These are phyloP conservation scores for Percina caprodes DNA, from an alignment of 2,113 vertebrate species.

Conservation along the genomic window DNA sequence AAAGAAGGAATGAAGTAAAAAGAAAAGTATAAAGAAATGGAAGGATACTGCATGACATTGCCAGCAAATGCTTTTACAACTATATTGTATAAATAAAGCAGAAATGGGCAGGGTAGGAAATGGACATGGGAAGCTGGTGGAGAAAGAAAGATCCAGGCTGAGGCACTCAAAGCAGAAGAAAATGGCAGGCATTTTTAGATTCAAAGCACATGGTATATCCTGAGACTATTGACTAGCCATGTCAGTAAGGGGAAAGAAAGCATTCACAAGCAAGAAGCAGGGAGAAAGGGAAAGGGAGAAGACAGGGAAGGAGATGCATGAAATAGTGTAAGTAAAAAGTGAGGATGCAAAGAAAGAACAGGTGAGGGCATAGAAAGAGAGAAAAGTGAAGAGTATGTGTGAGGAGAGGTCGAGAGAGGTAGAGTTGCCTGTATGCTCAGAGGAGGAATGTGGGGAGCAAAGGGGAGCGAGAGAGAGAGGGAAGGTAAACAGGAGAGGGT, in stretches of 20 bases:
- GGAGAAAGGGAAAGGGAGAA: background rate
- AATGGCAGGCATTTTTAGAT: slow-evolving; percentile 67
- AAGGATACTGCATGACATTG: slow-evolving; percentile 48
- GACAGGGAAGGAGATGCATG: background rate
- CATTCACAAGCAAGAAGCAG: slow-evolving; percentile 42
- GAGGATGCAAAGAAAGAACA: slow-evolving; percentile 1
- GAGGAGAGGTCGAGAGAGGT: slow-evolving; percentile 21
- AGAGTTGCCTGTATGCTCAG: slow-evolving; percentile 14
- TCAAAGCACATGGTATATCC: slow-evolving; percentile 72
- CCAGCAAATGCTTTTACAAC: background rate
- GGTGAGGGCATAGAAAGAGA: background rate
- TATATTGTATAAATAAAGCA: slow-evolving; percentile 19
- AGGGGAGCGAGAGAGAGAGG: too few relatives aligned
- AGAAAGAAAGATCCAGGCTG: slow-evolving; percentile 16
- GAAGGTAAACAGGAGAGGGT: background rate
- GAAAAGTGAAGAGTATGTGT: slow-evolving; percentile 9
- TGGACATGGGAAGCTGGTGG: slow-evolving; percentile 24
- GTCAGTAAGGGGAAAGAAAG: slow-evolving; percentile 59
- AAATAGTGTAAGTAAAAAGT: slow-evolving; percentile 16
- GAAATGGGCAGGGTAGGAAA: slow-evolving; percentile 13
- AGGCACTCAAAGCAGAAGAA: slow-evolving; percentile 48
- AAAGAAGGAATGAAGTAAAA: slow-evolving; percentile 23
- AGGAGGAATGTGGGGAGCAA: slow-evolving; percentile 14
- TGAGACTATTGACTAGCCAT: slow-evolving; percentile 79
- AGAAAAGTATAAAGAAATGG: slow-evolving; percentile 40